Base-by-base conservation (phyloP, 2,888 invertebrate genomes). In the Neoascia interrupta region DNA sequence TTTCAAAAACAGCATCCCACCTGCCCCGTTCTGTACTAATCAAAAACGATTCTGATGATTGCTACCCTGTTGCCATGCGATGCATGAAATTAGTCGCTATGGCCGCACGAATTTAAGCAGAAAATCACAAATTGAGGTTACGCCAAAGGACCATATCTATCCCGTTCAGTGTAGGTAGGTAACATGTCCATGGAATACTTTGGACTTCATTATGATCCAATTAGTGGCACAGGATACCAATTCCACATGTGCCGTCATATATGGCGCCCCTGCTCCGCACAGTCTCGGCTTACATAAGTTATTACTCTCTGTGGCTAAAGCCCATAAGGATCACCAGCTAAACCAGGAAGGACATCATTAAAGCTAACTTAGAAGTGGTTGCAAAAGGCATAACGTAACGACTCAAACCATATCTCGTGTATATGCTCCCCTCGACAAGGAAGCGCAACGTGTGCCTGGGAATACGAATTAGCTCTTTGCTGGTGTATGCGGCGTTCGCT, bases 151-250 rank as follows among this genome's bases (percentile, higher is more conserved):
- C 28, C 10, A 41, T n/a, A 19, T 21, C 41, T 21, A n/a, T 5
- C 8, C 13, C 5, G 6, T 2, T 41, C 5, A 23, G 34, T 36
- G 13, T 36, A 6, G 26, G 10, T 5, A 1, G 1, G 1, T 41
- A n/a, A 11, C 43, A 6, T 34, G 15, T 15, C 21, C 26, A 11
- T 21, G 28, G 26, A 54, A 56, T 56, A 43, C 56, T 63, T 63
- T 63, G 63, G 41, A 75, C 75, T 70, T 70, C 47, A 63, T 75
- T 75, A 69, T 70, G 70, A 75, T 56, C 70, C 75, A 75, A 75
- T 75, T 70, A 75, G 75, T 56, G 70, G 28, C 26, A 31, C 37
- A 26, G 28, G 18, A 61, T 54, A 49, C 36, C 26, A 72, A 39
- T 54, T 61, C 28, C 5, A 18, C 37, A 23, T 61, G 11, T 37